A percentile compares a stretch with the other conserved stretches of the same genome.
Evolutionary conservation across 2,797 vertebrate species (phyloP).

Genomic region (Chaetodon trifasciatus): DNA sequence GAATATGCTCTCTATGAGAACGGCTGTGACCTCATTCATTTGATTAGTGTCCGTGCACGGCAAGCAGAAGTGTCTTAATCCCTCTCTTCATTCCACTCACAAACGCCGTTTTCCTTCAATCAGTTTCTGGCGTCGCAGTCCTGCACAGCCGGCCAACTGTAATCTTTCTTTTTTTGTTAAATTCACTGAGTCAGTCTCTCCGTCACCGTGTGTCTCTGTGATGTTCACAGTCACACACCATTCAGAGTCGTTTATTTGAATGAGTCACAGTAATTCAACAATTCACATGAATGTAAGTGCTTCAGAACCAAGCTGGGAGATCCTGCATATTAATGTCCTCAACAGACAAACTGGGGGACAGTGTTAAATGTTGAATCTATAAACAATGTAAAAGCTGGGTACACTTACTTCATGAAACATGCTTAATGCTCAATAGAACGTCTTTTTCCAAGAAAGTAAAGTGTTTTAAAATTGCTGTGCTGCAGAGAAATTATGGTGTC

Average conservation of each 20-base stretch:
- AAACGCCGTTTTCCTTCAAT: slow-evolving; percentile 39
- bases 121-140: slow-evolving; percentile 2
- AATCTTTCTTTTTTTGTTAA: slow-evolving; percentile 29
- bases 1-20: slow-evolving; percentile 2
- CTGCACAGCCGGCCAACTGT: slow-evolving; percentile 20
- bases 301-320: neutral
- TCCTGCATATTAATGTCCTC: neutral
- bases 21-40: slow-evolving; percentile 49
- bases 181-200: slow-evolving; percentile 30
- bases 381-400: neutral
- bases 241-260: neutral
- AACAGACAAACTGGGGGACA: neutral
- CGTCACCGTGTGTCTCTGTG: slow-evolving; percentile 7
- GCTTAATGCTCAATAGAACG: too few relatives aligned
- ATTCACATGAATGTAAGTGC: neutral
- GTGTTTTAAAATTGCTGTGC: neutral
- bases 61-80: slow-evolving; percentile 55
- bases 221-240: slow-evolving; percentile 6
- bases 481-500: neutral
- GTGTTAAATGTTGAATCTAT: neutral
- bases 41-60: slow-evolving; percentile 36
- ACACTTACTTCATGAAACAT: neutral
- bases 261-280: slow-evolving; percentile 5
- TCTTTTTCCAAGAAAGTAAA: neutral
- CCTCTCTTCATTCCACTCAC: slow-evolving; percentile 61